Percentiles rank a stretch among this genome's conserved stretches.
Evolutionary conservation across 2,113 vertebrate genomes (phyloP).

Genomic region (Hippocampus guttulatus): DNA sequence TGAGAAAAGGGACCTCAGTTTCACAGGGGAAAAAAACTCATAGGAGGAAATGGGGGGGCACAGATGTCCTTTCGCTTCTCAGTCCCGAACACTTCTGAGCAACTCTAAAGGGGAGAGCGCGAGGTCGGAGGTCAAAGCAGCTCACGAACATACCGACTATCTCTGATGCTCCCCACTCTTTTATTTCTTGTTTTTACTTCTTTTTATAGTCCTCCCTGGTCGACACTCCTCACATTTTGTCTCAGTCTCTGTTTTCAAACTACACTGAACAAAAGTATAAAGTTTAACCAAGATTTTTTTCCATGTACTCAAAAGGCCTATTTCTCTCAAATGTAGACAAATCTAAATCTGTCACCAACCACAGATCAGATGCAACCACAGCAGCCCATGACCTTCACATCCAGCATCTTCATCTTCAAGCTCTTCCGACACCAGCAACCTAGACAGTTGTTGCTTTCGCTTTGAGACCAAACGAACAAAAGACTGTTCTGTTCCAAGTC

Average conservation of each 20-base stretch:
- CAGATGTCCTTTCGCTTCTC: slow-evolving; percentile 69
- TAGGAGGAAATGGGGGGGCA: slow-evolving; percentile 17
- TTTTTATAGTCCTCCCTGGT: slow-evolving; percentile 67
- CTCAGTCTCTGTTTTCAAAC: background rate
- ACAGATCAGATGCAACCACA: too few species aligned
- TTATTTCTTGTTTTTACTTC: background rate
- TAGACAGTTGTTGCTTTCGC: too few species aligned
- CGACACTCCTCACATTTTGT: slow-evolving; percentile 41
- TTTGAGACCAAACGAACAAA: background rate
- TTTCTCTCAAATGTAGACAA: too few species aligned
- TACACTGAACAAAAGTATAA: slow-evolving; percentile 29
- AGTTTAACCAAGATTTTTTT: slow-evolving; percentile 48
- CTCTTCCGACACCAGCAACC: too few species aligned
- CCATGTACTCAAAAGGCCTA: background rate
- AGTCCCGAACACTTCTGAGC: slow-evolving; percentile 56
- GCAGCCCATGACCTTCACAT: background rate
- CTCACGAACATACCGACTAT: slow-evolving; percentile 51
- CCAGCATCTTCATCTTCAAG: background rate
- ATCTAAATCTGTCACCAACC: too few species aligned
- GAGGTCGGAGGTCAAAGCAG: slow-evolving; percentile 61
- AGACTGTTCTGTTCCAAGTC: background rate
- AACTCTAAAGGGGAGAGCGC: slow-evolving; percentile 62
- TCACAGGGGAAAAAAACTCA: slow-evolving; percentile 43
- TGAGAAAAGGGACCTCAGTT: slow-evolving; percentile 52
- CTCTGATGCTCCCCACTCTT: slow-evolving; percentile 56